Evolutionary conservation across 1,140 invertebrate species (phyloP).

Genomic region (Tachypleus tridentatus): DNA sequence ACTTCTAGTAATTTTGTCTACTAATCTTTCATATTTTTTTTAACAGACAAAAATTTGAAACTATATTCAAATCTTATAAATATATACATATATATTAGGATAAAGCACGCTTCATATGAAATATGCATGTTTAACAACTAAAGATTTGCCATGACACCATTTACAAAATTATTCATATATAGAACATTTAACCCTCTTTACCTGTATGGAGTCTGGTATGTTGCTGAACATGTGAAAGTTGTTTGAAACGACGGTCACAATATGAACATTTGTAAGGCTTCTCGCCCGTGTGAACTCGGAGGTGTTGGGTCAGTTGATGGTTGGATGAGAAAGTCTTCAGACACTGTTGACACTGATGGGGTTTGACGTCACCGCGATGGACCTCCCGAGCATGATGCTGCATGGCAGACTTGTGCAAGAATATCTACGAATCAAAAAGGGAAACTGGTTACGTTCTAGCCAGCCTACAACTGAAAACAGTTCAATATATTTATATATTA

Average conservation of each 20-base stretch:
- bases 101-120: too few species aligned
- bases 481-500: too few species aligned
- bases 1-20: too few species aligned
- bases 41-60: too few species aligned
- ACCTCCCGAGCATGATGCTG: conserved; percentile 74
- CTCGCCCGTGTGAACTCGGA: conserved; percentile 81
- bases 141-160: too few species aligned
- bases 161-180: too few species aligned
- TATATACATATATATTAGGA: too few species aligned
- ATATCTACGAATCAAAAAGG: conserved; percentile 57
- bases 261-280: conserved; percentile 94
- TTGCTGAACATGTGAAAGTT: conserved; percentile 86
- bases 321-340: conserved; percentile 93
- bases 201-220: conserved; percentile 88
- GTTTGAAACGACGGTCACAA: conserved; percentile 87
- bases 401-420: conserved; percentile 94
- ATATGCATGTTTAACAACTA: too few species aligned
- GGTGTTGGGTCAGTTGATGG: conserved; percentile 93
- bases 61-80: too few species aligned
- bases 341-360: conserved; percentile 93
- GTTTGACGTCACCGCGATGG: conserved; percentile 47
- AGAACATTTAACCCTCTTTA: conserved; percentile 39
- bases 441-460: too few species aligned
- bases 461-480: too few species aligned
- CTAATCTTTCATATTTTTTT: too few species aligned